Conservation (phyloP, 2,797 vertebrate species). For the Poecilia wingei region DNA sequence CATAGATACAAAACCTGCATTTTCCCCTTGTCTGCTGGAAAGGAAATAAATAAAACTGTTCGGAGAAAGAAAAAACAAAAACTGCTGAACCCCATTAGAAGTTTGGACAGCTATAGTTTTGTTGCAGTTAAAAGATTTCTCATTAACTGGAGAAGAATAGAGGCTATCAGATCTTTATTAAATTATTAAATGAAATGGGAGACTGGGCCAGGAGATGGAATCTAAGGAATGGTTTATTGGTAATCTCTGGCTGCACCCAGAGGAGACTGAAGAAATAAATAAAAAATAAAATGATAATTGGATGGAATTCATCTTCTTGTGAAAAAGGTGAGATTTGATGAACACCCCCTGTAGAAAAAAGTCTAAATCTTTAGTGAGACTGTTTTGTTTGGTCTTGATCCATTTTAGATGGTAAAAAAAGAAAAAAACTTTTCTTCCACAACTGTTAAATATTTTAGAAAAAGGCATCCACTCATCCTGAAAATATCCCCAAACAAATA, state of each 20-base stretch:
- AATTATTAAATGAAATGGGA: conserved; percentile 3
- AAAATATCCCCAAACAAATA: conserved; percentile 37
- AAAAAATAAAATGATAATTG: conserved; percentile 5
- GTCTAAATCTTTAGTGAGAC: neutral
- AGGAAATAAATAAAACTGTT: neutral
- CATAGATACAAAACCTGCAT: neutral
- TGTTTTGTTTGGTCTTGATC: neutral
- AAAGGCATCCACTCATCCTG: neutral
- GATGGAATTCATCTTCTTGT: neutral
- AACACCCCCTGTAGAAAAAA: neutral
- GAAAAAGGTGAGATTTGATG: neutral
- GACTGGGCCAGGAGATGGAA: neutral
- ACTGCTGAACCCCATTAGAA: neutral
- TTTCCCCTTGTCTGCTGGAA: neutral
- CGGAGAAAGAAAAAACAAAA: too few species aligned
- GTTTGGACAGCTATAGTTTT: neutral
- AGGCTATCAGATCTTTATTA: conserved; percentile 3
- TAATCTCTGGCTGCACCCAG: neutral
- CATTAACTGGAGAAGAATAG: neutral
- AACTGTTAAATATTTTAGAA: neutral
- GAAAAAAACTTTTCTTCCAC: neutral
- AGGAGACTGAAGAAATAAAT: neutral
- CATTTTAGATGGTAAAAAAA: neutral
- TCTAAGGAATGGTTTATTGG: neutral
- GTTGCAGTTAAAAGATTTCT: conserved; percentile 7